Evolutionary conservation across 2,888 invertebrate genomes (phyloP).

Genomic region (Zaprionus lineosus): DNA sequence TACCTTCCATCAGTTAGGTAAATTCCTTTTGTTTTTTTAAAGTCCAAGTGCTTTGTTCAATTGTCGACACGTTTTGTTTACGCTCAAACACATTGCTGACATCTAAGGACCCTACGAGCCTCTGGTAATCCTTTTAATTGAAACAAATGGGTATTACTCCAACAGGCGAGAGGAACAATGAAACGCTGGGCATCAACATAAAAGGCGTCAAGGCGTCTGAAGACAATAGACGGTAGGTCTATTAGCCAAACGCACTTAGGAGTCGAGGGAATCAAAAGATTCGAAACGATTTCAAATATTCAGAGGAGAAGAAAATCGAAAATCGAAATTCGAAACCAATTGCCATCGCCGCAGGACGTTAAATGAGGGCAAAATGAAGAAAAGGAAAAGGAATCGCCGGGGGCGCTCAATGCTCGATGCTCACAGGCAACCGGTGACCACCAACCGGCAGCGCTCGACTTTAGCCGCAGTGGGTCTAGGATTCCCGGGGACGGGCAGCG

Average conservation of each 20-base stretch:
- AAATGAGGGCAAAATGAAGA: no score
- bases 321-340: conserved; percentile 65
- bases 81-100: conserved; percentile 48
- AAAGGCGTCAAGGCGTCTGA: conserved; percentile 80
- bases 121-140: conserved; percentile 72
- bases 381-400: conserved; percentile 66
- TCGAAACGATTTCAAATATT: neutral
- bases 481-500: conserved; percentile 4
- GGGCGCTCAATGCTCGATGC: no score
- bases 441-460: conserved; percentile 63
- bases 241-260: conserved; percentile 52
- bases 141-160: conserved; percentile 67
- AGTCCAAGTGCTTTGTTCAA: conserved; percentile 37
- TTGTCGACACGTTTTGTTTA: conserved; percentile 63
- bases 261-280: conserved; percentile 11
- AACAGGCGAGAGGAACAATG: conserved; percentile 41
- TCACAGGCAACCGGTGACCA: conserved; percentile 44
- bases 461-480: conserved; percentile 68
- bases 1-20: neutral
- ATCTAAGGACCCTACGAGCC: conserved; percentile 31
- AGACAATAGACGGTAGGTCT: conserved; percentile 59
- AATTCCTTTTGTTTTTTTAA: conserved; percentile 21
- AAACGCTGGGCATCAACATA: conserved; percentile 30
- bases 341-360: conserved; percentile 73
- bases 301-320: conserved; percentile 26